These are phyloP conservation scores for Onychomys torridus DNA, from an alignment of 2,797 vertebrate species.

Conservation along the genomic window DNA sequence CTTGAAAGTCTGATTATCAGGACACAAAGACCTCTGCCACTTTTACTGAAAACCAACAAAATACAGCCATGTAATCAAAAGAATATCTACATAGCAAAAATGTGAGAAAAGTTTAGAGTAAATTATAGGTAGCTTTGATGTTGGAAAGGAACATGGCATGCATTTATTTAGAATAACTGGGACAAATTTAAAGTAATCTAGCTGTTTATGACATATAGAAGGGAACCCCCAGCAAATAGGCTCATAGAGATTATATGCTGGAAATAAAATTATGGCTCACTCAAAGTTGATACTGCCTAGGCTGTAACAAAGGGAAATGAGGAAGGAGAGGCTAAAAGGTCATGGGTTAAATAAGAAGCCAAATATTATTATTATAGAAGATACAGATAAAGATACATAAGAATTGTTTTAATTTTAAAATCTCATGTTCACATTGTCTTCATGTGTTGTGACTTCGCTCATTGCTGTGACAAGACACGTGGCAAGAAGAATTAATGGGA, in stretches of 20 bases:
- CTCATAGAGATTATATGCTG: neutral
- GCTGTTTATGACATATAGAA: neutral
- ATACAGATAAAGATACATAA: neutral
- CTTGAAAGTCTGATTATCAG: conserved; percentile 36
- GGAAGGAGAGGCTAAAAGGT: neutral
- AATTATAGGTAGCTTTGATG: neutral
- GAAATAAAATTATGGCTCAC: conserved; percentile 21
- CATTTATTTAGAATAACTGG: neutral
- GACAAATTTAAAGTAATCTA: neutral
- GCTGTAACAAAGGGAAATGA: conserved; percentile 35
- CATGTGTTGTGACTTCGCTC: neutral
- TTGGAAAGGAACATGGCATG: neutral
- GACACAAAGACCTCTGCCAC: conserved; percentile 25
- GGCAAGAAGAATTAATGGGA: neutral
- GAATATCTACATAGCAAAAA: conserved; percentile 29
- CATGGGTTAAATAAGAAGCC: neutral
- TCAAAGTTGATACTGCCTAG: neutral
- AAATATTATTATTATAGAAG: neutral
- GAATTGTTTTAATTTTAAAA: conserved; percentile 1
- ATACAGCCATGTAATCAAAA: conserved; percentile 21
- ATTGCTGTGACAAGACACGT: neutral
- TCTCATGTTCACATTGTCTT: neutral
- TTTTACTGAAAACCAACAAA: conserved; percentile 40
- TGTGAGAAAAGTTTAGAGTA: neutral
- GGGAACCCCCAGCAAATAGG: conserved; percentile 3